These are phyloP conservation scores for Solenopsis invicta DNA, from an alignment of 1,140 invertebrate species.

Conservation along the genomic window DNA sequence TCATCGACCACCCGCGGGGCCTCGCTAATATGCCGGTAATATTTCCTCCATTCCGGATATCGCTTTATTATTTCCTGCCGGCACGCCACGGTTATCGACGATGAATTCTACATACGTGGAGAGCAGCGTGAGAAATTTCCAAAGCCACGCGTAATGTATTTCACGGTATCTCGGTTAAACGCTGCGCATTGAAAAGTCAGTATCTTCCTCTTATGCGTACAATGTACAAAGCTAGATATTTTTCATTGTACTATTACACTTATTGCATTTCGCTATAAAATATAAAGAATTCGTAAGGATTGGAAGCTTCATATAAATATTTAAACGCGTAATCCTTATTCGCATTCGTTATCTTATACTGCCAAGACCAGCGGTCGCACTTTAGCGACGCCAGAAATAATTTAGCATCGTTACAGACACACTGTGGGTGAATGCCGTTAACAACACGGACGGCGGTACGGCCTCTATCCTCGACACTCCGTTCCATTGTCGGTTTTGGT, in stretches of 20 bases:
- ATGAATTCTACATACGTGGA: conserved; percentile 60
- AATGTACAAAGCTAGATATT: neutral
- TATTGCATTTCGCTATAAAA: conserved; percentile 5
- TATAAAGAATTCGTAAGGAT: neutral
- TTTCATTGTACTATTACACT: neutral
- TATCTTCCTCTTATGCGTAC: neutral
- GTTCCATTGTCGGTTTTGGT: conserved; percentile 80
- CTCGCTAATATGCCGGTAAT: conserved; percentile 79
- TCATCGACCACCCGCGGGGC: conserved; percentile 68
- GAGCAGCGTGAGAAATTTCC: conserved; percentile 51
- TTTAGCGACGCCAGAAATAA: neutral
- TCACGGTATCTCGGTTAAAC: neutral
- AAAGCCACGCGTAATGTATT: conserved; percentile 30
- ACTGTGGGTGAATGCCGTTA: conserved; percentile 48
- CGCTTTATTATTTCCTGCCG: conserved; percentile 80
- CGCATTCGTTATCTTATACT: neutral
- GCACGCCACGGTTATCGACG: conserved; percentile 58
- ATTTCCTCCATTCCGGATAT: conserved; percentile 81
- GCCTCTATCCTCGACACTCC: conserved; percentile 59
- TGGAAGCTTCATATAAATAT: neutral
- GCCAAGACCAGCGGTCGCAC: neutral
- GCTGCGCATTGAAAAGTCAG: neutral
- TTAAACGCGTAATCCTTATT: neutral
- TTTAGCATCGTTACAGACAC: conserved; percentile 41
- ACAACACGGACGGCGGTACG: conserved; percentile 59